Evolutionary conservation across 2,797 vertebrate genomes (phyloP).

Genomic region (Apodemus agrarius): DNA sequence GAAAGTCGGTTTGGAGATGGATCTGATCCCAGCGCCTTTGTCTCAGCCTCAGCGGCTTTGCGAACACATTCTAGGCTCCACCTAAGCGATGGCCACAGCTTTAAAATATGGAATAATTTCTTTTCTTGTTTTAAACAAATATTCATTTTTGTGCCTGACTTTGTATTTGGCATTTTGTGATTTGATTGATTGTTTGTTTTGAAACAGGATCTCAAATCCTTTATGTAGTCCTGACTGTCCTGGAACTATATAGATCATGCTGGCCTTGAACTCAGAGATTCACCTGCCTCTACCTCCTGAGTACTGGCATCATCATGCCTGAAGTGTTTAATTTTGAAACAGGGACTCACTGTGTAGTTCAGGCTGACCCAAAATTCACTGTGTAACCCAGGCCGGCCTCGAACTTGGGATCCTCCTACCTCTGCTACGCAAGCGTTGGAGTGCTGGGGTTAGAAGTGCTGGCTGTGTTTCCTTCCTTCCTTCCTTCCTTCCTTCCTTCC

Average conservation of each 20-base stretch:
- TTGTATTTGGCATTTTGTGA: neutral
- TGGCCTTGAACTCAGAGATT: neutral
- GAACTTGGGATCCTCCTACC: neutral
- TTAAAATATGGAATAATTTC: neutral
- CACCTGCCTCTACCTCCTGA: neutral
- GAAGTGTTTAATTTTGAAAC: neutral
- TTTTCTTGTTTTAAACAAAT: conserved; percentile 47
- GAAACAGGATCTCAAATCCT: neutral
- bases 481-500: neutral
- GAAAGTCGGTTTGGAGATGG: neutral
- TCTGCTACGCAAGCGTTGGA: neutral
- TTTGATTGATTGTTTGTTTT: neutral
- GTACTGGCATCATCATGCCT: neutral
- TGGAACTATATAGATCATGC: neutral
- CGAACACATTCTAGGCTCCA: neutral
- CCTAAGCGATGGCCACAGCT: neutral
- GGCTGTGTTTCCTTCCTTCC: neutral
- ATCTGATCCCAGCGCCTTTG: neutral
- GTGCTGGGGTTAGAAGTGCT: neutral
- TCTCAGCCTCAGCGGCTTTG: neutral
- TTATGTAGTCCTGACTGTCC: neutral
- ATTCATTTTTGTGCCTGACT: neutral
- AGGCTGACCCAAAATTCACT: too few species aligned
- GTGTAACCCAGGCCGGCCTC: neutral
- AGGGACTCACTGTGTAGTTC: neutral